Percentiles rank a stretch among this genome's conserved stretches.
phyloP scores from a whole-genome alignment of 2,113 vertebrate species.

The Bos javanicus region DNA sequence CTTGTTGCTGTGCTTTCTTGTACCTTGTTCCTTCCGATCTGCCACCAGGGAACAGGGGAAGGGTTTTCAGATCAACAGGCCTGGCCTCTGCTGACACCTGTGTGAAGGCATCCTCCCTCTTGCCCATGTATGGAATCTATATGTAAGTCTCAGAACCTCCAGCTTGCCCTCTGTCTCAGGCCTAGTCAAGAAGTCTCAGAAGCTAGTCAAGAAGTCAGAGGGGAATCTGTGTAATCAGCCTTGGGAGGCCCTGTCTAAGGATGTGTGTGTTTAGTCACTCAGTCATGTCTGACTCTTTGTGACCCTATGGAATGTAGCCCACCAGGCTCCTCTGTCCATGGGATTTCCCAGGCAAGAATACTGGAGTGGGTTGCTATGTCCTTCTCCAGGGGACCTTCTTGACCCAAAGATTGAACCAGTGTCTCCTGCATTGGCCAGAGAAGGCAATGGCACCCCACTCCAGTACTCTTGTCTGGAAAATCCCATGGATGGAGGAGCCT shows the following conservation, averaged over 20 bases:
- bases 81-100: neutral
- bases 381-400: neutral
- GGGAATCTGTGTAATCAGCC: rapidly evolving
- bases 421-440: neutral
- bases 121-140: neutral
- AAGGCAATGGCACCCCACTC: too few species aligned
- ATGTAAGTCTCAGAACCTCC: neutral
- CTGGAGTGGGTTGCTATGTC: neutral
- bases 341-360: neutral
- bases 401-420: neutral
- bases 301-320: neutral
- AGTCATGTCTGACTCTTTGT: neutral
- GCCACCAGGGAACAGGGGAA: neutral
- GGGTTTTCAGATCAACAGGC: neutral
- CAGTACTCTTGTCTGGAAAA: too few species aligned
- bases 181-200: neutral
- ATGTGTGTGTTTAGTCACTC: neutral
- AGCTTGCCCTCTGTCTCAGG: neutral
- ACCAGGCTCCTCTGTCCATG: neutral
- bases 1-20: neutral
- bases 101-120: neutral
- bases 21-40: neutral
- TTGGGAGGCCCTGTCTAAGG: neutral
- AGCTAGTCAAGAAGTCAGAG: neutral
- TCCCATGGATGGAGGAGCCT: too few species aligned